Percentiles rank a stretch among this genome's conserved stretches.
phyloP scores from a whole-genome alignment of 2,797 vertebrate species.

The Arnoldichthys spilopterus region DNA sequence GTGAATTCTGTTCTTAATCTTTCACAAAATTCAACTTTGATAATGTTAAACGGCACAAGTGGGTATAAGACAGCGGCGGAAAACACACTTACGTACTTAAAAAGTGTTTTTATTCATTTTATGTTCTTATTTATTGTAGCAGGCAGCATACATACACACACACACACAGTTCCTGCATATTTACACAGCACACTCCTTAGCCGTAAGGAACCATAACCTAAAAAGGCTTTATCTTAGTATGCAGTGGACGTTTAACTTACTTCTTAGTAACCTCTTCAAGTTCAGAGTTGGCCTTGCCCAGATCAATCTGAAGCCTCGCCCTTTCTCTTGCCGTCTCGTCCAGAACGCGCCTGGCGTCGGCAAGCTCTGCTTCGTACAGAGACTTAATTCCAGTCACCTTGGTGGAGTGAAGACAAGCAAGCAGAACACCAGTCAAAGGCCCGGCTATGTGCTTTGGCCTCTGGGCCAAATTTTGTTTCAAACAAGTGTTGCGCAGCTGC shows the following conservation, averaged over 20 bases:
- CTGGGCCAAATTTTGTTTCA: not conserved
- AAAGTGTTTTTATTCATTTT: no score
- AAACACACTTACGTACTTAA: no score
- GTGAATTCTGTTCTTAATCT: not conserved
- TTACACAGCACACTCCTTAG: no score
- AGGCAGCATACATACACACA: no score
- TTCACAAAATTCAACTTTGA: no score
- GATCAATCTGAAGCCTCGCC: slow-evolving; percentile 91
- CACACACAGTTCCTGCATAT: no score
- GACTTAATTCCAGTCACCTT: slow-evolving; percentile 91
- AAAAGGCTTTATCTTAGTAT: no score
- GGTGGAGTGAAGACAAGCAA: no score
- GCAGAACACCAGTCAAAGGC: not conserved
- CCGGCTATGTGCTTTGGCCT: not conserved
- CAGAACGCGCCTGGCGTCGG: slow-evolving; percentile 89
- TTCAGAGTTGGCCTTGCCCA: slow-evolving; percentile 88
- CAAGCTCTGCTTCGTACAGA: slow-evolving; percentile 92
- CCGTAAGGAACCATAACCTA: no score
- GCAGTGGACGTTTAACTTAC: slow-evolving; percentile 56
- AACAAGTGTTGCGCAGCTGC: not conserved
- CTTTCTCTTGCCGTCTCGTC: slow-evolving; percentile 93
- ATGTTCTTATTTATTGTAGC: no score
- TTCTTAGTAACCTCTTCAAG: slow-evolving; percentile 89
- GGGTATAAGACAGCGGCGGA: no score
- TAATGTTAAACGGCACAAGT: no score